Conservation (phyloP, 2,113 vertebrate genomes). For the Notarius lentiginosus region DNA sequence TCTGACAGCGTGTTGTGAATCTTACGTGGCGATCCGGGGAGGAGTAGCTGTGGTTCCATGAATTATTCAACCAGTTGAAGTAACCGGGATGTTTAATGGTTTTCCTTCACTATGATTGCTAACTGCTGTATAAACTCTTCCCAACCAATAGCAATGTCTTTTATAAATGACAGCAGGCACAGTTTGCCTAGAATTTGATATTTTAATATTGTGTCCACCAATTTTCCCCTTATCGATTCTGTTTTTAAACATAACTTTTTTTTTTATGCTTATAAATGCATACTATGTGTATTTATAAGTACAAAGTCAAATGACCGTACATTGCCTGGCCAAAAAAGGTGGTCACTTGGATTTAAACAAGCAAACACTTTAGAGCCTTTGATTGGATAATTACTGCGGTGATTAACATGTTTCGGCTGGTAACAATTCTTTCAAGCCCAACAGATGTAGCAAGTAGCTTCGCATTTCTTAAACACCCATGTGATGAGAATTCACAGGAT, state of each 20-base stretch:
- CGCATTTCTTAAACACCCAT: no score
- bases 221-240: neutral
- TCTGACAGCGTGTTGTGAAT: neutral
- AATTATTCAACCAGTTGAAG: neutral
- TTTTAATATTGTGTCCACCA: neutral
- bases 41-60: neutral
- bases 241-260: neutral
- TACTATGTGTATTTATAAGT: neutral
- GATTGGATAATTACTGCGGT: no score
- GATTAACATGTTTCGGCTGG: no score
- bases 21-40: neutral
- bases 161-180: neutral
- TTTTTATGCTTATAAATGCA: neutral
- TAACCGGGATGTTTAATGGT: neutral
- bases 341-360: no score
- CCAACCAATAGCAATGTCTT: neutral
- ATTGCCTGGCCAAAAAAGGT: no score
- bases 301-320: neutral
- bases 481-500: no score
- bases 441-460: no score
- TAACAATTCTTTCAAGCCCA: no score
- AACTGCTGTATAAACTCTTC: neutral
- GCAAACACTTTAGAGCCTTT: no score
- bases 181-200: neutral
- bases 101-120: neutral